Evolutionary conservation across 2,113 vertebrate species (phyloP).

Genomic region (Myotis davidii): DNA sequence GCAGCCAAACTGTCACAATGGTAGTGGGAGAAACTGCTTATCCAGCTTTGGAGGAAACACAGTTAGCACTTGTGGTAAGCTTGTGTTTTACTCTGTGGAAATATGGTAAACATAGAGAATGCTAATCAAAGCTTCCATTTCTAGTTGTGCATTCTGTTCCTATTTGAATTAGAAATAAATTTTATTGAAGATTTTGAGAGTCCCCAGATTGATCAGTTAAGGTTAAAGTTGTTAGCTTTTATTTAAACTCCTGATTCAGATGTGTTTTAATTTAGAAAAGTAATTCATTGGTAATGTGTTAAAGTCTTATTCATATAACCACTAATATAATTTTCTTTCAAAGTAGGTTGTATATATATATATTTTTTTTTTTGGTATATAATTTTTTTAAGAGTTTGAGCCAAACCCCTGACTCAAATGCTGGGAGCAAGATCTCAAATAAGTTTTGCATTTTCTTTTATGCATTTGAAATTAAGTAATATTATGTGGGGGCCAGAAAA

Average conservation of each 20-base stretch:
- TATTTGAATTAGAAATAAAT: conserved; percentile 21
- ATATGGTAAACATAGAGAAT: not conserved
- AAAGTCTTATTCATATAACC: not conserved
- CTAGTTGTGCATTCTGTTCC: conserved; percentile 2
- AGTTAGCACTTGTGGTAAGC: conserved; percentile 85
- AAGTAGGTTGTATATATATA: not conserved
- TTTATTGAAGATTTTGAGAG: not conserved
- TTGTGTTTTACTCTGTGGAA: not conserved
- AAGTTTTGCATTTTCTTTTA: not conserved
- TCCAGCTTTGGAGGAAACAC: conserved; percentile 77
- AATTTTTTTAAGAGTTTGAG: not conserved
- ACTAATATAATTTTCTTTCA: not conserved
- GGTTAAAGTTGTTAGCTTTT: not conserved
- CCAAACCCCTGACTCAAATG: not conserved
- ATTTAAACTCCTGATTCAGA: not conserved
- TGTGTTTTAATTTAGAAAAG: conserved; percentile 27
- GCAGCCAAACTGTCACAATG: conserved; percentile 63
- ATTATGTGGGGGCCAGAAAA: not conserved
- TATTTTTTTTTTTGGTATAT: not conserved
- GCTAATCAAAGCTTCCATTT: conserved; percentile 12
- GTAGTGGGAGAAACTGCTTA: conserved; percentile 79
- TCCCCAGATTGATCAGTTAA: not conserved
- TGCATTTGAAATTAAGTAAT: not conserved
- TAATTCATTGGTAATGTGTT: not conserved
- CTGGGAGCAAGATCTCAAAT: not conserved